Base-by-base conservation (phyloP, 2,888 invertebrate species). In the Rhimphoctona megacephalus region DNA sequence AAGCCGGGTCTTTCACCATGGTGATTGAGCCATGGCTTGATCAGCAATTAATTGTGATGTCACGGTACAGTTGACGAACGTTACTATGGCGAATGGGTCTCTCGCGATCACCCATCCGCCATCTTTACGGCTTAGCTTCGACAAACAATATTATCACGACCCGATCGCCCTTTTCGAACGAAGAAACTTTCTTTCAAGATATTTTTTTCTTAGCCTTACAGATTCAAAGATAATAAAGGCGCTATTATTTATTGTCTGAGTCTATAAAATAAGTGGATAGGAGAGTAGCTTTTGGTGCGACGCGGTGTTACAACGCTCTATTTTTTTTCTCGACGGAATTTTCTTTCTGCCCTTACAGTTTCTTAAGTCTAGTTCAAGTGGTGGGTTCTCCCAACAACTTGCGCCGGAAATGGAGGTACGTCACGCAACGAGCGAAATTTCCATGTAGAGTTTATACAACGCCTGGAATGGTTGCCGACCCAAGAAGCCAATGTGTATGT, bases 301-400 rank as follows among this genome's bases (percentile, higher is more conserved):
- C 36, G 66, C 9, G 66, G 19, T 7, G 36, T 66, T 57, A 14
- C 19, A 36, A 67, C 36, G 39, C 61, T 57, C 74, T 30, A 61
- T 74, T 74, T 74, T 43, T 39, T 43, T 74, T 74, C 74, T 74
- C 43, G 43, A 39, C 43, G 74, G 61, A 74, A 61, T 61, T 74
- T 74, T 74, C 74, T 43, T 61, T 74, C 74, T 49, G 46, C 25
- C 74, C n/a, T 30, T 39, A 39, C 66, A 67, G 39, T 67, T 67
- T 67, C 39, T 39, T 22, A 67, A 67, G 66, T 39, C 66, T 39
- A 67, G 30, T 39, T 39, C 66, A n/a, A 67, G 66, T 67, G n/a
- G 66, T n/a, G 66, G 36, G 33, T 39, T 67, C 66, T 67, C 36
- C 39, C 66, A 39, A 67, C 66, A 67, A 39, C 66, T 67, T 39